Percentiles rank a stretch among this genome's conserved stretches.
phyloP scores from a whole-genome alignment of 2,888 invertebrate species.

The Liodrosophila aerea region DNA sequence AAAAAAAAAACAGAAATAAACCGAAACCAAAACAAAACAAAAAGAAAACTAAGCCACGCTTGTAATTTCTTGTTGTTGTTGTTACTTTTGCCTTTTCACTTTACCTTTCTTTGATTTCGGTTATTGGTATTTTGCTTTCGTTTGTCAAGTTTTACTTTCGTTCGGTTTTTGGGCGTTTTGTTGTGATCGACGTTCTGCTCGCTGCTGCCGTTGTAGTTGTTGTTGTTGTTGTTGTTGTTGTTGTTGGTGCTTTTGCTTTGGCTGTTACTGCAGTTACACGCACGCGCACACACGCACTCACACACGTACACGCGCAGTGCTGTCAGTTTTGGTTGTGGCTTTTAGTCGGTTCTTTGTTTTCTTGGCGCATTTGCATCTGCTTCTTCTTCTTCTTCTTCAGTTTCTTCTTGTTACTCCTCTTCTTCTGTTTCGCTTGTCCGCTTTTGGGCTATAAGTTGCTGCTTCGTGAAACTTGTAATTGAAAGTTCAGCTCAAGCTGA shows the following conservation, averaged over 20 bases:
- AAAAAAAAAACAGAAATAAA: constrained; percentile 5
- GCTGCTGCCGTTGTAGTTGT: neutral
- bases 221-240: constrained; percentile 4
- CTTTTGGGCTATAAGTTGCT: constrained; percentile 29
- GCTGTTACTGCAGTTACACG: constrained; percentile 11
- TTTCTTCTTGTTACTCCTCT: neutral
- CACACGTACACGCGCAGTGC: constrained; percentile 7
- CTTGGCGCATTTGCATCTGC: constrained; percentile 28
- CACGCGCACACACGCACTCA: constrained; percentile 5
- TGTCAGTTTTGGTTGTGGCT: neutral
- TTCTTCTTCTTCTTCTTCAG: constrained; percentile 9
- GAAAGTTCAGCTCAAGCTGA: constrained; percentile 18
- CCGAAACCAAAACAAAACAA: constrained; percentile 21
- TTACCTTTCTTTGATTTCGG: constrained; percentile 30
- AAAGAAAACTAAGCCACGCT: constrained; percentile 20
- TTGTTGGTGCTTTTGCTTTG: constrained; percentile 3
- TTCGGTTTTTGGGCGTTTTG: constrained; percentile 42
- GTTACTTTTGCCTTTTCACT: constrained; percentile 3
- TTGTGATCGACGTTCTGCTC: constrained; percentile 15
- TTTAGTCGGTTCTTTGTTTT: constrained; percentile 21
- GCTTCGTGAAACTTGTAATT: constrained; percentile 15
- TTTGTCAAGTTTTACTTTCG: constrained; percentile 32
- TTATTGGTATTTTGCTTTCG: constrained; percentile 36
- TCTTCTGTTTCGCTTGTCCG: constrained; percentile 17
- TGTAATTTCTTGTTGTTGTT: constrained; percentile 7